Conservation (phyloP, 1,140 invertebrate species). For the Pogonomyrmex barbatus region DNA sequence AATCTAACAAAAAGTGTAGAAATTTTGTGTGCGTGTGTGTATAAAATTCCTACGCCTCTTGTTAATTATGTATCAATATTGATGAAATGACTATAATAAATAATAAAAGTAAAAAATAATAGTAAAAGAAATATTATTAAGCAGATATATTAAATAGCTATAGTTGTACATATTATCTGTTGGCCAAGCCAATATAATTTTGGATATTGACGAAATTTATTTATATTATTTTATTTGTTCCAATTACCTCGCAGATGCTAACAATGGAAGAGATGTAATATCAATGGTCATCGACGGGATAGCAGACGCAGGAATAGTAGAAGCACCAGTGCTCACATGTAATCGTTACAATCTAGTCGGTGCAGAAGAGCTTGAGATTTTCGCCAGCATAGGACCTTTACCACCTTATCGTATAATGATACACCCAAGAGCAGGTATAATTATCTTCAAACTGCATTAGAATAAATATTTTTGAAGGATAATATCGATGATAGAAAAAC, state of each 20-base stretch:
- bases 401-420: slow-evolving; percentile 87
- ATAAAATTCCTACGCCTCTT: too few species aligned
- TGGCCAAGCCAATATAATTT: background rate
- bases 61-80: background rate
- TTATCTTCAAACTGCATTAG: background rate
- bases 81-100: too few species aligned
- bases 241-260: slow-evolving; percentile 79
- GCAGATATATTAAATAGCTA: background rate
- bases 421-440: slow-evolving; percentile 83
- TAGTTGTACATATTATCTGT: background rate
- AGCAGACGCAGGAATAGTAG: slow-evolving; percentile 86
- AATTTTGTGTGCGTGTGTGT: too few species aligned
- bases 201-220: background rate
- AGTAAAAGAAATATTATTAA: background rate
- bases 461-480: background rate
- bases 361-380: slow-evolving; percentile 82
- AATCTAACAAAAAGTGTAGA: too few species aligned
- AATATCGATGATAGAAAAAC: background rate
- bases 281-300: slow-evolving; percentile 87
- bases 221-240: background rate
- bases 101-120: background rate
- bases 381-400: slow-evolving; percentile 86
- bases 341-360: slow-evolving; percentile 84
- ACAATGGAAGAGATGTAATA: slow-evolving; percentile 86
- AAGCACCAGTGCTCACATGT: slow-evolving; percentile 85